Base-by-base conservation (phyloP, 2,113 vertebrate genomes). In the Oncorhynchus mykiss region DNA sequence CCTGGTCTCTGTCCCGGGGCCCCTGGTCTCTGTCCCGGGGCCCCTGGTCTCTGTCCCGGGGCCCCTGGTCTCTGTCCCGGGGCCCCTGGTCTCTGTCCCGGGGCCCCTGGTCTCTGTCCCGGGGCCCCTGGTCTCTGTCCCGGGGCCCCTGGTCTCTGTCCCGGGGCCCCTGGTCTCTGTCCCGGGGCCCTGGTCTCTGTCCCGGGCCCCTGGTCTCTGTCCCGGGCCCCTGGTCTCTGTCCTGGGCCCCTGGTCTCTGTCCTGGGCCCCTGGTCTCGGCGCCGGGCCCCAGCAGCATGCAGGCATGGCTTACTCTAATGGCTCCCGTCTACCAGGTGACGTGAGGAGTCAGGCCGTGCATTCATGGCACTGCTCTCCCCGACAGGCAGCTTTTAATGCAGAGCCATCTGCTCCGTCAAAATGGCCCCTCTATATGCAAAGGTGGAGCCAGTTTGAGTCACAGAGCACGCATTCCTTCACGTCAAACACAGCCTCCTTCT, bases 351-450 rank as follows among this genome's bases (percentile, higher is more conserved):
- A 70, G 84, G 74, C 70, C 73, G 65, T 49, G 84, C 75, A 65
- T 45, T 92, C 86, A 90, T 89, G 72, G 77, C 85, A 80, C 64
- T 88, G 91, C 92, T 94, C 88, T 93, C 93, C 94, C 90, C 92
- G 92, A 92, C 92, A 96, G 90, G 91, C 88, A 91, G 93, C 76
- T 90, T 92, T 95, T 94, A 96, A 95, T 92, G 89, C 79, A 91
- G 80, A 94, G 90, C 96, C 96, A 98, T 96, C 95, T 97, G 96
- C 91, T 87, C 90, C 70, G 79, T 85, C 80, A 88, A 85, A 91
- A 72, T 87, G 82, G 85, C 83, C 82, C 16, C 76, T 90, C 93
- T 91, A 87, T 85, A 91, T 86, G 90, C 84, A 93, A 89, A 79
- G 66, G 25, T 79, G 48, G 86, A 83, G 90, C 80, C 93, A 93